Evolutionary conservation across 1,140 invertebrate genomes (phyloP).

Genomic region (Gonatopus flavifemur): DNA sequence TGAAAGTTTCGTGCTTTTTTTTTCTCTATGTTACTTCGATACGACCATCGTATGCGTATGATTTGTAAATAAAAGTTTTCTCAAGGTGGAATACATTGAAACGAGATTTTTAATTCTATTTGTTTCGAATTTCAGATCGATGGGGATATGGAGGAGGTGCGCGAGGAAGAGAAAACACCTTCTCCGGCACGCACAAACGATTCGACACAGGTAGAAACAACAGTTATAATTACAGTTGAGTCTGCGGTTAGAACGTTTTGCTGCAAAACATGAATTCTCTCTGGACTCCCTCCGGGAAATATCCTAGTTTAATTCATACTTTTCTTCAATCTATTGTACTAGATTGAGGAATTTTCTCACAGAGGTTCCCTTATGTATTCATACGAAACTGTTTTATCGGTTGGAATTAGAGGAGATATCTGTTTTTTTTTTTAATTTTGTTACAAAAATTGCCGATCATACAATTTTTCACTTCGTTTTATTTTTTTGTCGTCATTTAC

Average conservation of each 20-base stretch:
- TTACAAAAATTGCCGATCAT: too few relatives aligned
- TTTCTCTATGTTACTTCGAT: too few relatives aligned
- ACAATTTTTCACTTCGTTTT: too few relatives aligned
- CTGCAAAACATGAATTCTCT: slow-evolving; percentile 14
- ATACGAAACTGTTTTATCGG: slow-evolving; percentile 6
- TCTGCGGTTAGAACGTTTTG: slow-evolving; percentile 19
- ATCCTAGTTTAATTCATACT: slow-evolving; percentile 2
- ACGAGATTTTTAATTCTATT: slow-evolving; percentile 10
- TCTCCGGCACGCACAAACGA: slow-evolving; percentile 42
- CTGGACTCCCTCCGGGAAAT: background rate
- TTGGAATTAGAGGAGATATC: background rate
- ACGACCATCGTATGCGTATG: background rate
- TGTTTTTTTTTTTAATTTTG: too few relatives aligned
- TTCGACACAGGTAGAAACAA: slow-evolving; percentile 36
- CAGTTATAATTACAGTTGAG: slow-evolving; percentile 42
- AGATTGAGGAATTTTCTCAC: slow-evolving; percentile 5
- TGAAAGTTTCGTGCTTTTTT: background rate
- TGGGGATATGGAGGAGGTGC: slow-evolving; percentile 40
- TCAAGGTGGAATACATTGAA: slow-evolving; percentile 1
- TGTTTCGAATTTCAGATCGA: slow-evolving; percentile 35
- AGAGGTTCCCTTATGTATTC: slow-evolving; percentile 11
- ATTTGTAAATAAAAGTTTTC: slow-evolving; percentile 8
- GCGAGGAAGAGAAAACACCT: slow-evolving; percentile 44
- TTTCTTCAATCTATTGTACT: background rate
- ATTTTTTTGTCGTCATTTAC: too few relatives aligned